A percentile compares a stretch with the other conserved stretches of the same genome.
Conservation (phyloP, 2,113 vertebrate genomes). For the Ramphastos sulfuratus region DNA sequence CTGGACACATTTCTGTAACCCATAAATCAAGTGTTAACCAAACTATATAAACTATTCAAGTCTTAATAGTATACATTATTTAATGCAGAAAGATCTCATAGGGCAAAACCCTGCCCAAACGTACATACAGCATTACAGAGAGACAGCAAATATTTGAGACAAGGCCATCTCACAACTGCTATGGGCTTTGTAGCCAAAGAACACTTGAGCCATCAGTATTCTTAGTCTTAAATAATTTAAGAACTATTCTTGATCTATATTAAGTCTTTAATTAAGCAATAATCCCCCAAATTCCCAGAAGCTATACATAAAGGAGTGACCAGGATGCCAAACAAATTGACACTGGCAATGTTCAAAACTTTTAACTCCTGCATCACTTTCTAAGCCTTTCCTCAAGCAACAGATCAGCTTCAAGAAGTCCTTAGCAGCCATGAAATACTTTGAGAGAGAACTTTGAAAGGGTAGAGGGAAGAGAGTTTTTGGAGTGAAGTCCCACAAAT, state of each 20-base stretch:
- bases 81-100: slow-evolving; percentile 1
- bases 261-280: slow-evolving; percentile 50
- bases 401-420: not conserved
- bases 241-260: slow-evolving; percentile 16
- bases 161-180: not conserved
- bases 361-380: fast-evolving
- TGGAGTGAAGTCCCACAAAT: not conserved
- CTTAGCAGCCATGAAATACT: not conserved
- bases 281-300: slow-evolving; percentile 2
- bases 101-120: not conserved
- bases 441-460: fast-evolving
- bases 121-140: not conserved
- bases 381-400: not conserved
- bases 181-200: slow-evolving; percentile 8
- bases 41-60: not conserved
- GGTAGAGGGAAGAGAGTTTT: not conserved
- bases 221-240: slow-evolving; percentile 12
- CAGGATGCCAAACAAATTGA: not conserved
- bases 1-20: not conserved
- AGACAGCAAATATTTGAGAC: not conserved
- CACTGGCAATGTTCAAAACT: not conserved
- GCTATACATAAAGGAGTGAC: not conserved
- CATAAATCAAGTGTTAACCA: not conserved
- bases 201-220: slow-evolving; percentile 7
- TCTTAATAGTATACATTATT: not conserved